These are phyloP conservation scores for Leguminivora glycinivorella DNA, from an alignment of 1,140 invertebrate species.

Conservation along the genomic window DNA sequence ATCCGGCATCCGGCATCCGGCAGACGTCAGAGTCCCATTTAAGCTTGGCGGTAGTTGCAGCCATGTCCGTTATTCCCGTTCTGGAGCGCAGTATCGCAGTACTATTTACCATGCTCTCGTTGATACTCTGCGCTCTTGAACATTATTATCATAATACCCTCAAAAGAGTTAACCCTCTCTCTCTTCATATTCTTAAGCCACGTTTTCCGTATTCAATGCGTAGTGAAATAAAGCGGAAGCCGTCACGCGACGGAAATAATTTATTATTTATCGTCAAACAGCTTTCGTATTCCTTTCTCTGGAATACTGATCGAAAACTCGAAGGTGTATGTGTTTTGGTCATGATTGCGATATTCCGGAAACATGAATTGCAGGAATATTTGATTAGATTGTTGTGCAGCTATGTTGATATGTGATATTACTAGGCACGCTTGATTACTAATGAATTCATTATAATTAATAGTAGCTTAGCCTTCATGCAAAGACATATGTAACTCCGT, in stretches of 20 bases:
- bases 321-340: neutral
- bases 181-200: neutral
- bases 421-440: no score
- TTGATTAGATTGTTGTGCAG: no score
- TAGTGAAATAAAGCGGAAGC: constrained; percentile 23
- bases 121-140: neutral
- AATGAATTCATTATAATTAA: no score
- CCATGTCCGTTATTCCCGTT: no score
- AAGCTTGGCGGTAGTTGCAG: no score
- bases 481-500: no score
- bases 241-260: constrained; percentile 6
- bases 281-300: neutral
- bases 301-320: neutral
- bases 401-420: no score
- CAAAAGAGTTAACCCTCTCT: neutral
- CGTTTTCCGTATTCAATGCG: constrained; percentile 5
- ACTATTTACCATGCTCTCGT: no score
- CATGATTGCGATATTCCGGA: neutral
- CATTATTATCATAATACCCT: neutral
- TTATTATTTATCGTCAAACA: constrained; percentile 24
- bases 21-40: no score
- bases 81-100: no score
- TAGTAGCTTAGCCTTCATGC: no score
- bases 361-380: neutral
- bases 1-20: no score